Conservation (phyloP, 2,113 vertebrate genomes). For the Cromileptes altivelis region DNA sequence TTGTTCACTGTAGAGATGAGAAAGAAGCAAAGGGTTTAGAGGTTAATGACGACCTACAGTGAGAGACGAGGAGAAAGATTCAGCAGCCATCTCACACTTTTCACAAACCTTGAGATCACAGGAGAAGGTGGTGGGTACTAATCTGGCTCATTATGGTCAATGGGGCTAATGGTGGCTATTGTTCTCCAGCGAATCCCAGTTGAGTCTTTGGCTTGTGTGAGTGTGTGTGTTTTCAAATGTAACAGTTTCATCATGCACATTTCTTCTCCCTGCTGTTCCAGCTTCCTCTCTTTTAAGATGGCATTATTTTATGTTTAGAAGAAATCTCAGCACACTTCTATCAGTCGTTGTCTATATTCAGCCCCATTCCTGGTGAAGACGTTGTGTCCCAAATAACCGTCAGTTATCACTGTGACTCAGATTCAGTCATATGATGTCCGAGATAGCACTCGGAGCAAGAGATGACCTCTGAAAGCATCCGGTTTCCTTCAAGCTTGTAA, state of each 20-base stretch:
- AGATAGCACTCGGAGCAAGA: constrained; percentile 45
- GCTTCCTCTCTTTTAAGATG: neutral
- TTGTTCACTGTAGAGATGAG: constrained; percentile 54
- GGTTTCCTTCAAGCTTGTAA: constrained; percentile 40
- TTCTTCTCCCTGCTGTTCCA: neutral
- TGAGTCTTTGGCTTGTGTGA: constrained; percentile 18
- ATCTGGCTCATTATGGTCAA: constrained; percentile 77
- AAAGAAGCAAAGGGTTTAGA: constrained; percentile 55
- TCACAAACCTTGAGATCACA: constrained; percentile 68
- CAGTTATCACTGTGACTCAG: constrained; percentile 25
- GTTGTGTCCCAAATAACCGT: constrained; percentile 1
- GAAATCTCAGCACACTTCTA: neutral
- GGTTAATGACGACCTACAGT: constrained; percentile 81
- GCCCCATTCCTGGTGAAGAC: neutral
- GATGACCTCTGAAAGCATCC: constrained; percentile 41
- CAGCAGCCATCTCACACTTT: constrained; percentile 40
- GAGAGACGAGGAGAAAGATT: constrained; percentile 50
- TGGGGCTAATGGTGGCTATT: constrained; percentile 65
- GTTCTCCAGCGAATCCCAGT: constrained; percentile 39
- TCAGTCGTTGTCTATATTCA: neutral
- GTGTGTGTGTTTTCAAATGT: neutral
- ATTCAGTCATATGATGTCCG: constrained; percentile 15
- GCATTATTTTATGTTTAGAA: neutral
- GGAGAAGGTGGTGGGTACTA: constrained; percentile 63
- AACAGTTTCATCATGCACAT: neutral